phyloP scores from a whole-genome alignment of 2,888 invertebrate genomes.

The Teleiodes luculella region DNA sequence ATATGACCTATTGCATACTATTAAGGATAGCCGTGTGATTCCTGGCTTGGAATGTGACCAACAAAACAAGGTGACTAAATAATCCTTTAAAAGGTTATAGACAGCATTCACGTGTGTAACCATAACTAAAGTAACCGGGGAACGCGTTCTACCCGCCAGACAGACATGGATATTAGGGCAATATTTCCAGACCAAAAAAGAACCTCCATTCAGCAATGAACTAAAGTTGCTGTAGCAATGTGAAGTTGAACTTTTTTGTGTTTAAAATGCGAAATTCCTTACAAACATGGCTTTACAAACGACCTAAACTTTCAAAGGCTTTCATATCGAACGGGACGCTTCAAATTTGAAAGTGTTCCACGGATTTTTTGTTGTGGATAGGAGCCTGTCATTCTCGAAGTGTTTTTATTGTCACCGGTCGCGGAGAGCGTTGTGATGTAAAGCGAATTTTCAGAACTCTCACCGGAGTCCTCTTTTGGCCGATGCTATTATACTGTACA shows the following conservation, averaged over 20 bases:
- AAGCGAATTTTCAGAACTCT: neutral
- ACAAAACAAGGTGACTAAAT: too few species aligned
- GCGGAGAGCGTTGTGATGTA: neutral
- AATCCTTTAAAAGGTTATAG: too few species aligned
- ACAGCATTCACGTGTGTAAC: too few species aligned
- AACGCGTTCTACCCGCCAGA: too few species aligned
- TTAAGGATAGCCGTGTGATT: too few species aligned
- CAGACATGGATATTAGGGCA: too few species aligned
- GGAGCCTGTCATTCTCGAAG: neutral
- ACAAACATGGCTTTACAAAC: neutral
- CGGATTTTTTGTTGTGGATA: conserved; percentile 4
- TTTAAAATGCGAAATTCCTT: neutral
- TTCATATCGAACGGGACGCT: neutral
- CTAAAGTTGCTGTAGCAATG: too few species aligned
- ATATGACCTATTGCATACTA: too few species aligned
- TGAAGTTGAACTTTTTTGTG: neutral
- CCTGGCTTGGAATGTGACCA: too few species aligned
- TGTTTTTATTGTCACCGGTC: neutral
- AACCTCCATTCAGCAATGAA: too few species aligned
- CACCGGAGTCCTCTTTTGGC: neutral
- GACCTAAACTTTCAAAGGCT: neutral
- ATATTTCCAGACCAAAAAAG: too few species aligned
- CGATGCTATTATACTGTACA: neutral
- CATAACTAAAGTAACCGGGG: too few species aligned
- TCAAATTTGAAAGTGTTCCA: conserved; percentile 1